Evolutionary conservation across 2,797 vertebrate genomes (phyloP).

Genomic region (Tamandua tetradactyla): DNA sequence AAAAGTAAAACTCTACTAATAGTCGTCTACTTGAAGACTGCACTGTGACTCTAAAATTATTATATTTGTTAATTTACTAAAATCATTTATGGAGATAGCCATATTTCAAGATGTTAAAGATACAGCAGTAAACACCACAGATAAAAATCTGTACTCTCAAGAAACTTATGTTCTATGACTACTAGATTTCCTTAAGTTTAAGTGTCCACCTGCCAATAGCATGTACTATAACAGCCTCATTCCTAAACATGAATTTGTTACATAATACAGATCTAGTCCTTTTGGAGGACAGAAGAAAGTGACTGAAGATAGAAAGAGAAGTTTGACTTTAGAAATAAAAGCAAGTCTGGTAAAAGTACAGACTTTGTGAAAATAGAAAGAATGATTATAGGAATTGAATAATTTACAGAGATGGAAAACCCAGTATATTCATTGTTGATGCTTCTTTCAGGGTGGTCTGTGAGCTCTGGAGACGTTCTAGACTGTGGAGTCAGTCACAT

Average conservation of each 20-base stretch:
- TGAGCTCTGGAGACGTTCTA: background rate
- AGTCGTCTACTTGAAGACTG: background rate
- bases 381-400: background rate
- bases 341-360: background rate
- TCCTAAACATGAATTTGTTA: background rate
- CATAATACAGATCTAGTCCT: background rate
- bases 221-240: background rate
- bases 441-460: background rate
- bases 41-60: background rate
- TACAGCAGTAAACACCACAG: background rate
- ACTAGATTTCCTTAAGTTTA: background rate
- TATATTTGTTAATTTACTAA: background rate
- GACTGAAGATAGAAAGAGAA: background rate
- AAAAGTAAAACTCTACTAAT: background rate
- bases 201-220: background rate
- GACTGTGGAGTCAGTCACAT: background rate
- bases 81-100: background rate
- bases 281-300: background rate
- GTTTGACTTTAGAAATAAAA: background rate
- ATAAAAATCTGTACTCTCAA: background rate
- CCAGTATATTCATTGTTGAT: background rate
- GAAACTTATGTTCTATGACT: background rate
- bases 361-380: too few species aligned
- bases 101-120: background rate
- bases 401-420: background rate